A percentile compares a stretch with the other conserved stretches of the same genome.
Conservation (phyloP, 2,113 vertebrate species). For the Lontra canadensis region DNA sequence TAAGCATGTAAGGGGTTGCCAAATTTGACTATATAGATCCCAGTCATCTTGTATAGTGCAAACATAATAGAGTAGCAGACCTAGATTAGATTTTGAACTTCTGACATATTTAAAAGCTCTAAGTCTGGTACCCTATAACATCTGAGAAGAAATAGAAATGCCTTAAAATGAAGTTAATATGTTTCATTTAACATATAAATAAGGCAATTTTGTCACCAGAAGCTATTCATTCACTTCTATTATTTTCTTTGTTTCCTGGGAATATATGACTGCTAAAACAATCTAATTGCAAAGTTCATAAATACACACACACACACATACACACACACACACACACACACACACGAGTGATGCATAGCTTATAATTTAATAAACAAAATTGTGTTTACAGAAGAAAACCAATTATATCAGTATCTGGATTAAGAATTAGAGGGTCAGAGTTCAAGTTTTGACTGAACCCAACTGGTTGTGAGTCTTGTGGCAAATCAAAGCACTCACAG, state of each 20-base stretch:
- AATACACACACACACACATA: neutral
- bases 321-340: neutral
- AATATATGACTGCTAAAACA: neutral
- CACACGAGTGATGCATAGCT: neutral
- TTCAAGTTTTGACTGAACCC: neutral
- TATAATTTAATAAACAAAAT: neutral
- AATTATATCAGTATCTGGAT: neutral
- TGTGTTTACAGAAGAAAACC: neutral
- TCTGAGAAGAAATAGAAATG: constrained; percentile 18
- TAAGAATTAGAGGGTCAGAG: neutral
- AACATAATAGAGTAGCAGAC: neutral
- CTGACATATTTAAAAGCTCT: constrained; percentile 26
- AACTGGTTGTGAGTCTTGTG: neutral
- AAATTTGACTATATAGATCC: constrained; percentile 61
- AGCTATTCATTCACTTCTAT: neutral
- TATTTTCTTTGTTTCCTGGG: neutral
- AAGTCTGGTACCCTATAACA: neutral
- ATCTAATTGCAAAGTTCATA: neutral
- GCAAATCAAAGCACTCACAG: neutral
- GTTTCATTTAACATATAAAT: neutral
- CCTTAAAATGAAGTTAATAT: neutral
- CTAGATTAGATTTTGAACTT: neutral
- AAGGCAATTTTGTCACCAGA: neutral
- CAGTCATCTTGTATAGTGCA: constrained; percentile 44
- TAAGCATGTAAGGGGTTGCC: constrained; percentile 49